phyloP scores from a whole-genome alignment of 2,113 vertebrate genomes.

The Pseudopodoces humilis region DNA sequence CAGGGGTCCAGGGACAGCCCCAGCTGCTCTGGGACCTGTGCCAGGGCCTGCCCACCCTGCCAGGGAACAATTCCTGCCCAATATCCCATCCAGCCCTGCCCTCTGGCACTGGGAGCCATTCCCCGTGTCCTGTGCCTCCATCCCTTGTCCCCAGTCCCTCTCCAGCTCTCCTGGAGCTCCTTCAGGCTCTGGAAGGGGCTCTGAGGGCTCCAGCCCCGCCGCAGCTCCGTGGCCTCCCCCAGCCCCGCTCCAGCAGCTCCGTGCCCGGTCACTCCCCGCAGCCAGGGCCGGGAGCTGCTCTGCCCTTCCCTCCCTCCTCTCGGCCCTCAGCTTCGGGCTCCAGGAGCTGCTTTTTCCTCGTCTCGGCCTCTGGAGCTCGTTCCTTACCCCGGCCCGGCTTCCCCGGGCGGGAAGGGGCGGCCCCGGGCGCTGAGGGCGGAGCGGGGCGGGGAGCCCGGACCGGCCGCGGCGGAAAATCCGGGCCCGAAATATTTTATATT shows the following conservation, averaged over 20 bases:
- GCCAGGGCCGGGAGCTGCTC: neutral
- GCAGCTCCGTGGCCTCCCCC: neutral
- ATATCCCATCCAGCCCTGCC: neutral
- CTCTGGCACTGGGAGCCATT: neutral
- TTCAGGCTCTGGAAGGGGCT: fast-evolving
- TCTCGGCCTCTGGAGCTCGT: fast-evolving
- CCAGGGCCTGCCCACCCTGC: neutral
- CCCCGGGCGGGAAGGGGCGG: neutral
- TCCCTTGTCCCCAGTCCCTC: neutral
- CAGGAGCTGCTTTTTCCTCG: fast-evolving
- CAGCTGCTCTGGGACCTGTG: neutral
- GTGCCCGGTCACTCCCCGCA: neutral
- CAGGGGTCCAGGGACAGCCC: neutral
- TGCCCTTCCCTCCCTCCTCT: neutral
- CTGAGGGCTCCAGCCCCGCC: neutral
- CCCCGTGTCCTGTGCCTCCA: neutral
- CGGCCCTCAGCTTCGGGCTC: too few relatives aligned
- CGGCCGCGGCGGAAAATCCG: neutral
- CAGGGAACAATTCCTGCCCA: neutral
- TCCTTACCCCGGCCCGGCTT: neutral
- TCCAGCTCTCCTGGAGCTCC: neutral
- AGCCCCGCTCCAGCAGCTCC: neutral
- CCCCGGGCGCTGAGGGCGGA: neutral
- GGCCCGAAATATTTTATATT: fast-evolving
- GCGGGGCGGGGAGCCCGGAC: neutral